These are phyloP conservation scores for Eupithecia exiguata DNA, from an alignment of 2,888 invertebrate genomes.

Conservation along the genomic window DNA sequence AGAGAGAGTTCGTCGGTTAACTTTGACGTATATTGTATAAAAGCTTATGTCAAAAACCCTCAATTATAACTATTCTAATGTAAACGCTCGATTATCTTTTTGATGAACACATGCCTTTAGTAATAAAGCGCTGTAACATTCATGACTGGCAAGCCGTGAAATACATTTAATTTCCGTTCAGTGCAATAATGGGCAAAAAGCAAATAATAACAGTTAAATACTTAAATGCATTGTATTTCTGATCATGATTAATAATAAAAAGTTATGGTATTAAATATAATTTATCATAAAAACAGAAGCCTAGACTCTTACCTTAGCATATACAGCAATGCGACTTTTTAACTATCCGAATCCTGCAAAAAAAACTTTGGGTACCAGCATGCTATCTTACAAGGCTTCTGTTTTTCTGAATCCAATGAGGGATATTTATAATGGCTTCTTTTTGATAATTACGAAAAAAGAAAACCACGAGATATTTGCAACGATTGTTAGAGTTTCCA, in stretches of 20 bases:
- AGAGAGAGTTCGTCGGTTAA: too few species aligned
- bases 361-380: slow-evolving; percentile 46
- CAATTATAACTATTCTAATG: neutral
- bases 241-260: slow-evolving; percentile 25
- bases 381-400: slow-evolving; percentile 54
- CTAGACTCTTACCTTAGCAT: slow-evolving; percentile 68
- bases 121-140: neutral
- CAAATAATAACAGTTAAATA: slow-evolving; percentile 2
- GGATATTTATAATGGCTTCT: slow-evolving; percentile 12
- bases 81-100: neutral
- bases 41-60: neutral
- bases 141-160: neutral
- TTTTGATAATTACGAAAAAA: too few species aligned
- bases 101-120: neutral
- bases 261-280: slow-evolving; percentile 45
- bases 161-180: neutral
- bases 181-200: neutral
- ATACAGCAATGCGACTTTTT: slow-evolving; percentile 80
- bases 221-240: neutral
- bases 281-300: slow-evolving; percentile 69
- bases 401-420: slow-evolving; percentile 51
- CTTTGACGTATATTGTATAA: neutral
- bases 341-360: slow-evolving; percentile 76
- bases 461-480: too few species aligned
- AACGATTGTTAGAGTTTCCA: too few species aligned